A percentile compares a stretch with the other conserved stretches of the same genome.
These are phyloP conservation scores for Raillietiella orientalis DNA, from an alignment of 2,888 invertebrate species.

Conservation along the genomic window DNA sequence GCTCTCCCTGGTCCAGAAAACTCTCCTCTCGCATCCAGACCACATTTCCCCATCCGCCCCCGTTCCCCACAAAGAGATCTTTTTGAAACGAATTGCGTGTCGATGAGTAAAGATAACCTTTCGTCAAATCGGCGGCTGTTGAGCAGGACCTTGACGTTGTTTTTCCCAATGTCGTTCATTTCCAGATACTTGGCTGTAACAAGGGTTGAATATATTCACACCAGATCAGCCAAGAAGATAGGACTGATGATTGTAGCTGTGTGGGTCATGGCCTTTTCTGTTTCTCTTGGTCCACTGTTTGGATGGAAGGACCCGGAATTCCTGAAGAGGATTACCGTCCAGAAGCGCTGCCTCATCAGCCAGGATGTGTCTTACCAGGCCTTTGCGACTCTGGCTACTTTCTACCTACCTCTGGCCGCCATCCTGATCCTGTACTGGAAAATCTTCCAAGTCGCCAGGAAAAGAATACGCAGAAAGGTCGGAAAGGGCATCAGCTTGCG, in stretches of 20 bases:
- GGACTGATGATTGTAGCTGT: conserved; percentile 64
- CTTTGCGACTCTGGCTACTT: conserved; percentile 86
- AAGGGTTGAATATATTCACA: conserved; percentile 79
- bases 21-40: too few species aligned
- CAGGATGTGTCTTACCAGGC: conserved; percentile 26
- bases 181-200: conserved; percentile 95
- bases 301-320: conserved; percentile 82
- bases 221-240: conserved; percentile 52
- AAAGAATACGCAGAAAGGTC: conserved; percentile 31
- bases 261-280: conserved; percentile 68
- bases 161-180: too few species aligned
- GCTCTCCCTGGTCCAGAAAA: too few species aligned
- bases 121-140: too few species aligned
- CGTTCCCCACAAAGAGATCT: too few species aligned
- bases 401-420: conserved; percentile 76
- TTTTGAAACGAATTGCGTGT: too few species aligned
- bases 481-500: too few species aligned
- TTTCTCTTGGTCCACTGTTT: conserved; percentile 82
- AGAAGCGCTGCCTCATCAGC: conserved; percentile 52
- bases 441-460: conserved; percentile 72
- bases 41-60: too few species aligned
- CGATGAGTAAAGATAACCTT: too few species aligned
- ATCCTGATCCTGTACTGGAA: conserved; percentile 89
- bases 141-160: too few species aligned
- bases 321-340: conserved; percentile 41